Percentiles rank a stretch among this genome's conserved stretches.
phyloP scores from a whole-genome alignment of 2,888 invertebrate genomes.

The Chorisops tibialis region DNA sequence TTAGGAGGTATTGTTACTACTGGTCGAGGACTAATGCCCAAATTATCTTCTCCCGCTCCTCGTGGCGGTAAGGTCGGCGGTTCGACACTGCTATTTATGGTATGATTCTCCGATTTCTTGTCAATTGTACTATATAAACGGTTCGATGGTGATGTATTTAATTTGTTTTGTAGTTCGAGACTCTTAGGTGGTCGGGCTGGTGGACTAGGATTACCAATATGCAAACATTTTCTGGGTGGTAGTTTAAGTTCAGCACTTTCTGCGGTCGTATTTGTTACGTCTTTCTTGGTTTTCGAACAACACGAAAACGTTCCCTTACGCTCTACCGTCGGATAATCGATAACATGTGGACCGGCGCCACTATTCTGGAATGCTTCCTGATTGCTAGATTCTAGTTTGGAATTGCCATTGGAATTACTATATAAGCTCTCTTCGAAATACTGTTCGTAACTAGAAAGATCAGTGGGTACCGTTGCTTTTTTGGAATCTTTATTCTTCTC shows the following conservation, averaged over 20 bases:
- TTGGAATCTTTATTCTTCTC: slow-evolving; percentile 30
- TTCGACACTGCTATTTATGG: slow-evolving; percentile 26
- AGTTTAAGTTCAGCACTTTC: slow-evolving; percentile 53
- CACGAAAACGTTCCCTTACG: slow-evolving; percentile 71
- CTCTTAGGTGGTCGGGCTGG: slow-evolving; percentile 69
- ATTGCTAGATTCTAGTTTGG: slow-evolving; percentile 15
- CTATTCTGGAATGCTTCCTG: slow-evolving; percentile 11
- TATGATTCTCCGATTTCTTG: background rate
- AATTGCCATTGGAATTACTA: slow-evolving; percentile 53
- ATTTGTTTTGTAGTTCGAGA: slow-evolving; percentile 48
- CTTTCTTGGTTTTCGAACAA: slow-evolving; percentile 60
- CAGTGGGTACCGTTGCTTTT: slow-evolving; percentile 49
- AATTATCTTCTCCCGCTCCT: slow-evolving; percentile 11
- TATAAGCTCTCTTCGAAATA: slow-evolving; percentile 52
- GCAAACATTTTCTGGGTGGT: slow-evolving; percentile 62
- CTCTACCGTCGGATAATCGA: slow-evolving; percentile 71
- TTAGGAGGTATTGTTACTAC: slow-evolving; percentile 59
- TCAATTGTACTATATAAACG: background rate
- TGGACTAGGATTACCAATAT: slow-evolving; percentile 57
- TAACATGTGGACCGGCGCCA: slow-evolving; percentile 53
- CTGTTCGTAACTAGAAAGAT: slow-evolving; percentile 49
- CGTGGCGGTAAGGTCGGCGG: slow-evolving; percentile 41
- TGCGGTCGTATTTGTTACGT: slow-evolving; percentile 46
- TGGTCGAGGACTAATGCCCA: slow-evolving; percentile 33
- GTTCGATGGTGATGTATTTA: slow-evolving; percentile 40